Conservation (phyloP, 2,113 vertebrate genomes). For the Nansenia antarctica region DNA sequence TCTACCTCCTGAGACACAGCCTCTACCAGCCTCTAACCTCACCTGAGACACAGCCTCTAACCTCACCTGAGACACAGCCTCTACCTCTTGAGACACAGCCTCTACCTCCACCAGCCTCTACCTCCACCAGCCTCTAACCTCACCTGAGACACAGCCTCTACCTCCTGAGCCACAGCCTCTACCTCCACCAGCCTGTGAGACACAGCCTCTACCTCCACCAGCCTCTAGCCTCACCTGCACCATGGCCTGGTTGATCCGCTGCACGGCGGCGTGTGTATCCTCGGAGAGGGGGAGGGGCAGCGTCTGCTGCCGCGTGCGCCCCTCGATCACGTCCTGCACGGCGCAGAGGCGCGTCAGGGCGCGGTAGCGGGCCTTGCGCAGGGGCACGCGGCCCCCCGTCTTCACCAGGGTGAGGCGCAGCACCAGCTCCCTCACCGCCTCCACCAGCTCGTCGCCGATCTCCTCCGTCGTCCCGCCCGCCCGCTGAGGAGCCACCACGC, state of each 20-base stretch:
- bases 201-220: no score
- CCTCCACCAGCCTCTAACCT: no score
- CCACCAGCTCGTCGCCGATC: slow-evolving; percentile 87
- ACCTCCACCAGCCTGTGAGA: no score
- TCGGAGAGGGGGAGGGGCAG: slow-evolving; percentile 88
- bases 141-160: no score
- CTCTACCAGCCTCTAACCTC: no score
- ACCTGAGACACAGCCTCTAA: no score
- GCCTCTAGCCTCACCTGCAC: slow-evolving; percentile 92
- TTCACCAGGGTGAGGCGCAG: slow-evolving; percentile 92
- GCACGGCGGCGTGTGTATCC: slow-evolving; percentile 85
- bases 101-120: no score
- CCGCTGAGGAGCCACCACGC: slow-evolving; percentile 81
- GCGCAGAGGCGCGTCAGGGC: slow-evolving; percentile 89
- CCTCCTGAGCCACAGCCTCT: no score
- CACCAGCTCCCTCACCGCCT: slow-evolving; percentile 87
- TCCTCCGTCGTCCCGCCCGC: slow-evolving; percentile 71
- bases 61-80: no score
- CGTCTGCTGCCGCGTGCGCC: slow-evolving; percentile 80
- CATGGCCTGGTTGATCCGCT: slow-evolving; percentile 92
- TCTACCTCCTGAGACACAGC: no score
- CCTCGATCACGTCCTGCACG: slow-evolving; percentile 90
- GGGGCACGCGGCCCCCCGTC: slow-evolving; percentile 87
- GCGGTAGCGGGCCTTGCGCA: slow-evolving; percentile 90
- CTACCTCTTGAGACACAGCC: no score